phyloP scores from a whole-genome alignment of 1,140 invertebrate genomes.

The Drosophila kanapiae region DNA sequence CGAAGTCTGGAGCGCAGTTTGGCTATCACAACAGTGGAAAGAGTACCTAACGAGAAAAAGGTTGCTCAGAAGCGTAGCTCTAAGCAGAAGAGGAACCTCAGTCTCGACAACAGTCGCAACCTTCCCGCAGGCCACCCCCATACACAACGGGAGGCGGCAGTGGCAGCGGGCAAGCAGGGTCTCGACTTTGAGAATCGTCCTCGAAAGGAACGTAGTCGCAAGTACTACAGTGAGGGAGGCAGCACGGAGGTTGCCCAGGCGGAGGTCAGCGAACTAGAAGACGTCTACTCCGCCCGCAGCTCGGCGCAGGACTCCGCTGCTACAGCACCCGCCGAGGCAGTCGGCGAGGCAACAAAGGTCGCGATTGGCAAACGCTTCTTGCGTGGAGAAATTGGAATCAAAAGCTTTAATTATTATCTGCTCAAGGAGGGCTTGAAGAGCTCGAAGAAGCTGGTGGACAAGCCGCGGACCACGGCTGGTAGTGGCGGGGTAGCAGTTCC shows the following conservation, averaged over 20 bases:
- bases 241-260: not conserved
- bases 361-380: conserved; percentile 81
- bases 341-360: conserved; percentile 55
- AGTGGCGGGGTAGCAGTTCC: not conserved
- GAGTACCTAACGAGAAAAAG: conserved; percentile 53
- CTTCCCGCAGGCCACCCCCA: conserved; percentile 13
- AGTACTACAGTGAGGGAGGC: conserved; percentile 23
- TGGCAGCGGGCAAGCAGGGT: conserved; percentile 10
- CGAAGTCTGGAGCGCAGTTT: conserved; percentile 74
- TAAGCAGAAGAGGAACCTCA: conserved; percentile 81
- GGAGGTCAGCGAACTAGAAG: conserved; percentile 54
- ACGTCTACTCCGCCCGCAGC: conserved; percentile 62
- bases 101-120: conserved; percentile 68
- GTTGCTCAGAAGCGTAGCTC: conserved; percentile 60
- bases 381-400: conserved; percentile 84
- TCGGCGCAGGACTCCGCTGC: conserved; percentile 51
- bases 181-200: conserved; percentile 19
- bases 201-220: conserved; percentile 54
- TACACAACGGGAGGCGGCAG: conserved; percentile 12
- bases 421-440: conserved; percentile 83
- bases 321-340: conserved; percentile 22
- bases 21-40: conserved; percentile 34
- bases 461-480: conserved; percentile 47
- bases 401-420: conserved; percentile 85
- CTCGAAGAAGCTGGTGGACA: conserved; percentile 71